Percentiles rank a stretch among this genome's conserved stretches.
These are phyloP conservation scores for Alosa alosa DNA, from an alignment of 2,113 vertebrate species.

Conservation along the genomic window DNA sequence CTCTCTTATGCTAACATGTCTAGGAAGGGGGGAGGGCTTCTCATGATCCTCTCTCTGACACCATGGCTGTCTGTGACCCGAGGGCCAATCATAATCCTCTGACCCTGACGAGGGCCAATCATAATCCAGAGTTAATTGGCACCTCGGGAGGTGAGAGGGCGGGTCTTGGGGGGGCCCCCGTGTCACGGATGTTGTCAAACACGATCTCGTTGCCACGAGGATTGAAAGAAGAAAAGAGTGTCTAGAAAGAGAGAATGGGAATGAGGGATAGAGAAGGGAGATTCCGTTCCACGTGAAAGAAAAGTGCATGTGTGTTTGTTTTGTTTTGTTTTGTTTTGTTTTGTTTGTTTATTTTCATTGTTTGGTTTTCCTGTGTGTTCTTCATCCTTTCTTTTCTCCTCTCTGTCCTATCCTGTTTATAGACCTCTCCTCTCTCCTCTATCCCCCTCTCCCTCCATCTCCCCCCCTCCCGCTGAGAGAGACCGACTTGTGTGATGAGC, in stretches of 20 bases:
- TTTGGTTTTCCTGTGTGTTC: background rate
- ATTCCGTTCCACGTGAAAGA: no score
- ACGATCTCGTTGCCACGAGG: conserved; percentile 64
- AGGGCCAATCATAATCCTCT: conserved; percentile 40
- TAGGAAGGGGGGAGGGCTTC: no score
- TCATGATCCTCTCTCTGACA: conserved; percentile 37
- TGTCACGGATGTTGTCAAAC: conserved; percentile 72
- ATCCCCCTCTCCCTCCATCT: conserved; percentile 60
- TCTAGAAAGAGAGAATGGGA: conserved; percentile 26
- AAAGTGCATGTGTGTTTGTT: background rate
- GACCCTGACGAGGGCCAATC: conserved; percentile 66
- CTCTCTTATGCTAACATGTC: conserved; percentile 17
- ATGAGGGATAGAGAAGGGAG: background rate
- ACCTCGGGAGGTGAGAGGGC: conserved; percentile 65
- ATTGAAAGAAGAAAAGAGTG: conserved; percentile 63
- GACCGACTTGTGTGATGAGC: conserved; percentile 56
- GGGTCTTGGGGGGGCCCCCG: conserved; percentile 49
- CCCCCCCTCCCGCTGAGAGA: conserved; percentile 60
- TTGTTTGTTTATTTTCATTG: conserved; percentile 20
- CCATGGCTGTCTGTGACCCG: conserved; percentile 40
- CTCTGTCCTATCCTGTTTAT: conserved; percentile 34
- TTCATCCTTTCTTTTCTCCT: conserved; percentile 27
- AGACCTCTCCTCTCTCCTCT: conserved; percentile 70
- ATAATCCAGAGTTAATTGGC: conserved; percentile 78
- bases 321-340: conserved; percentile 20